Conservation (phyloP, 2,797 vertebrate species). For the Vespertilio murinus region DNA sequence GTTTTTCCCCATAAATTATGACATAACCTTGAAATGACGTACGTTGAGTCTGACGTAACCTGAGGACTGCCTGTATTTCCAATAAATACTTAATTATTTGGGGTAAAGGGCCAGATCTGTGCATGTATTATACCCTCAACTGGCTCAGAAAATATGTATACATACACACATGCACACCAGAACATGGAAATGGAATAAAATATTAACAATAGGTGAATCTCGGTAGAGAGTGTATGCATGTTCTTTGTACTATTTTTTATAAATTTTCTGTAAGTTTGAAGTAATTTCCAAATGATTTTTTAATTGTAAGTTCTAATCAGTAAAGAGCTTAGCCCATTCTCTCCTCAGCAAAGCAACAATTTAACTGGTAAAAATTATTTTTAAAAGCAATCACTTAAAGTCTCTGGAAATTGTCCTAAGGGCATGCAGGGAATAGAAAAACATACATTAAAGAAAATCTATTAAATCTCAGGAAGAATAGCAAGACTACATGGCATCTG, state of each 20-base stretch:
- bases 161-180: not conserved
- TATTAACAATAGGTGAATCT: slow-evolving; percentile 26
- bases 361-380: slow-evolving; percentile 30
- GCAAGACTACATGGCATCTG: not conserved
- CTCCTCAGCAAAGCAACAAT: not conserved
- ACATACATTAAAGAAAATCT: slow-evolving; percentile 31
- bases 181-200: slow-evolving; percentile 2
- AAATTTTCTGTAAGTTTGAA: slow-evolving; percentile 22
- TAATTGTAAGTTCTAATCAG: not conserved
- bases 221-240: not conserved
- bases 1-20: too few relatives aligned
- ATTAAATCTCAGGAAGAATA: slow-evolving; percentile 38
- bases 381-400: slow-evolving; percentile 50
- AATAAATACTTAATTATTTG: slow-evolving; percentile 42
- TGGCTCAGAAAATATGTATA: slow-evolving; percentile 1
- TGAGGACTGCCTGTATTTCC: not conserved
- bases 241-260: not conserved
- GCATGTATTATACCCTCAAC: not conserved
- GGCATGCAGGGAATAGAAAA: not conserved
- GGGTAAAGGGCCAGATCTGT: not conserved
- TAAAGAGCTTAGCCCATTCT: not conserved
- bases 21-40: too few relatives aligned
- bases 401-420: slow-evolving; percentile 7
- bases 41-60: too few relatives aligned
- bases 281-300: slow-evolving; percentile 18